phyloP scores from a whole-genome alignment of 1,140 invertebrate genomes.

The Cylas formicarius region DNA sequence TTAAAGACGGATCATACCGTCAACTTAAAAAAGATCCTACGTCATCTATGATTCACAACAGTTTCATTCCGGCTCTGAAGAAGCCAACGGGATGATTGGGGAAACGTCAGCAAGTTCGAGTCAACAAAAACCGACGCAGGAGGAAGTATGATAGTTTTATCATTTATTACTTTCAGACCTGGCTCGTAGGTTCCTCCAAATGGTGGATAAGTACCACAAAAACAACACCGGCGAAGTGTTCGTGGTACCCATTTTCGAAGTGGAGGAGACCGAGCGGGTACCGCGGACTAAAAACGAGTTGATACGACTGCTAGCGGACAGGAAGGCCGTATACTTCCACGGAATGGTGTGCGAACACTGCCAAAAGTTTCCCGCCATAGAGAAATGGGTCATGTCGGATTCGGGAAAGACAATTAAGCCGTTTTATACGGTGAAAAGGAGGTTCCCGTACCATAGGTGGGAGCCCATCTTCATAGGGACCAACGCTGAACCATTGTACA shows the following conservation, averaged over 20 bases:
- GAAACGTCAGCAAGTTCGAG: too few relatives aligned
- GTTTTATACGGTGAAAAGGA: constrained; percentile 57
- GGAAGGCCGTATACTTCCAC: constrained; percentile 57
- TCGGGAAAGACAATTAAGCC: constrained; percentile 43
- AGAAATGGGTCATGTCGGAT: constrained; percentile 53
- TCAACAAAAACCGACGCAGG: too few relatives aligned
- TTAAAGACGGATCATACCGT: too few relatives aligned
- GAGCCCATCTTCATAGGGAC: constrained; percentile 79
- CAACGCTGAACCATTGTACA: constrained; percentile 69
- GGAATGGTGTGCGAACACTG: constrained; percentile 63
- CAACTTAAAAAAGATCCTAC: too few relatives aligned
- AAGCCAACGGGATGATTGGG: too few relatives aligned
- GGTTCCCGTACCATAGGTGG: constrained; percentile 69
- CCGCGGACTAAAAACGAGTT: constrained; percentile 53
- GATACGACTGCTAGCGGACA: constrained; percentile 42
- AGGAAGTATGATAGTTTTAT: constrained; percentile 36
- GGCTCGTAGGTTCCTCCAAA: constrained; percentile 53
- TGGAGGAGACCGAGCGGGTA: constrained; percentile 53
- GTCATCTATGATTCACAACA: too few relatives aligned
- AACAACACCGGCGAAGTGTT: constrained; percentile 47
- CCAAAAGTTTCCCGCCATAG: constrained; percentile 69
- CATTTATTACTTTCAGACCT: constrained; percentile 32
- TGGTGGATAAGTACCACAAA: constrained; percentile 46
- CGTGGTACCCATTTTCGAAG: constrained; percentile 68
- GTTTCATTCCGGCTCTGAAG: too few relatives aligned